Conservation (phyloP, 1,140 invertebrate species). For the Hyles euphorbiae region DNA sequence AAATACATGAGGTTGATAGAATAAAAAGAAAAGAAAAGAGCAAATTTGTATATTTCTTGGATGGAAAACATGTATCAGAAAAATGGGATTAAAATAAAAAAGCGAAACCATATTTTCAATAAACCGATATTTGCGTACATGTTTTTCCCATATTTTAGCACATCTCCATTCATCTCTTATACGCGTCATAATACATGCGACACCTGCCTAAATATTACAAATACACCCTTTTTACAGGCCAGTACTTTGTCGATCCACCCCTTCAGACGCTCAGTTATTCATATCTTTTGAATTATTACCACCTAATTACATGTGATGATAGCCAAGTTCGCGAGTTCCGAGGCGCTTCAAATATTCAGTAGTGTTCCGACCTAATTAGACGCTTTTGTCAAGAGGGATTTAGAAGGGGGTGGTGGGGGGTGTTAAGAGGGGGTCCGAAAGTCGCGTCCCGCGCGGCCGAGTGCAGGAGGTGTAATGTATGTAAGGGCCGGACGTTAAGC, state of each 20-base stretch:
- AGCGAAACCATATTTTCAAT: no score
- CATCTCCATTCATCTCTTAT: no score
- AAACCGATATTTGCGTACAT: no score
- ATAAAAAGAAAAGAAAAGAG: no score
- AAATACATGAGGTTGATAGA: no score
- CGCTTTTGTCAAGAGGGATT: slow-evolving; percentile 44
- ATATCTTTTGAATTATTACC: slow-evolving; percentile 32
- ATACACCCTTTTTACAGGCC: no score
- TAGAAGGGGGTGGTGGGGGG: slow-evolving; percentile 28
- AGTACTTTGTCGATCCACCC: background rate
- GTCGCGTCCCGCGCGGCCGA: slow-evolving; percentile 36
- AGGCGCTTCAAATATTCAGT: slow-evolving; percentile 41
- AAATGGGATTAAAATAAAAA: no score
- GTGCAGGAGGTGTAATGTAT: slow-evolving; percentile 46
- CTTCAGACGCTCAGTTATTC: slow-evolving; percentile 6
- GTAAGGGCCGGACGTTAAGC: slow-evolving; percentile 40
- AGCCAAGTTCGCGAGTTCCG: slow-evolving; percentile 23
- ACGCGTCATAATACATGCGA: no score
- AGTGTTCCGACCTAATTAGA: slow-evolving; percentile 54
- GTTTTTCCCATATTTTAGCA: no score
- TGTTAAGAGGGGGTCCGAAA: slow-evolving; percentile 32
- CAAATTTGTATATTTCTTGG: no score
- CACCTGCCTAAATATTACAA: no score
- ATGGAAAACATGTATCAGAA: no score
- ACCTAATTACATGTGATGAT: slow-evolving; percentile 27